Evolutionary conservation across 2,113 vertebrate genomes (phyloP).

Genomic region (Thamnaconus septentrionalis): DNA sequence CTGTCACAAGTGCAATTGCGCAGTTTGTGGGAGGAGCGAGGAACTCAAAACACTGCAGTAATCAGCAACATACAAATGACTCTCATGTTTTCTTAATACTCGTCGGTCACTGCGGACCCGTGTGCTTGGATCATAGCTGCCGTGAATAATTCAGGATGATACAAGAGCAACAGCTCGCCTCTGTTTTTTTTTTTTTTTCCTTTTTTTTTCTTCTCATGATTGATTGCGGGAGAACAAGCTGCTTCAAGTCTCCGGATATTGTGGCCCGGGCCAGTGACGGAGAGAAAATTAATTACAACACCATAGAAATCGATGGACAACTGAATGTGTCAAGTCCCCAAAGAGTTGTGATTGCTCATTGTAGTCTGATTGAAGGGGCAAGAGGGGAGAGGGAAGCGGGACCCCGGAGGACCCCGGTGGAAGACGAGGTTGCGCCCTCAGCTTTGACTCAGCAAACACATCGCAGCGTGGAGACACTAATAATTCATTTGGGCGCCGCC

Average conservation of each 20-base stretch:
- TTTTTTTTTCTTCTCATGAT: constrained; percentile 41
- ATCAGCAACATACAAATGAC: constrained; percentile 50
- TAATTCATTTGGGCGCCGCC: constrained; percentile 23
- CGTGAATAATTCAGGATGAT: constrained; percentile 60
- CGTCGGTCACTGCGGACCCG: constrained; percentile 24
- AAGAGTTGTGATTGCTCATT: constrained; percentile 68
- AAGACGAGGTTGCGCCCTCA: constrained; percentile 20
- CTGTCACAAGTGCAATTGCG: constrained; percentile 49
- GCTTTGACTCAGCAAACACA: constrained; percentile 40
- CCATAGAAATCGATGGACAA: constrained; percentile 73
- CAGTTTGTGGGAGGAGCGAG: constrained; percentile 37
- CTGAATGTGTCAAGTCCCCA: constrained; percentile 69
- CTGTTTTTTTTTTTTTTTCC: background rate
- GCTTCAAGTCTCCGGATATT: constrained; percentile 65
- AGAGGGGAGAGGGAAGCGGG: constrained; percentile 21
- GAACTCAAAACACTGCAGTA: constrained; percentile 13
- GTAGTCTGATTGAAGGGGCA: constrained; percentile 50
- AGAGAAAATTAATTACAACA: constrained; percentile 75
- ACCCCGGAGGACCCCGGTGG: constrained; percentile 16
- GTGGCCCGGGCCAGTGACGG: constrained; percentile 61
- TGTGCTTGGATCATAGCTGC: constrained; percentile 31
- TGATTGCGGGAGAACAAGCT: constrained; percentile 55
- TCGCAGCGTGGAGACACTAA: background rate
- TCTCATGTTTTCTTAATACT: constrained; percentile 44
- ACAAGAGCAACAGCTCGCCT: constrained; percentile 33